phyloP scores from a whole-genome alignment of 1,140 invertebrate genomes.

The Monomorium pharaonis region DNA sequence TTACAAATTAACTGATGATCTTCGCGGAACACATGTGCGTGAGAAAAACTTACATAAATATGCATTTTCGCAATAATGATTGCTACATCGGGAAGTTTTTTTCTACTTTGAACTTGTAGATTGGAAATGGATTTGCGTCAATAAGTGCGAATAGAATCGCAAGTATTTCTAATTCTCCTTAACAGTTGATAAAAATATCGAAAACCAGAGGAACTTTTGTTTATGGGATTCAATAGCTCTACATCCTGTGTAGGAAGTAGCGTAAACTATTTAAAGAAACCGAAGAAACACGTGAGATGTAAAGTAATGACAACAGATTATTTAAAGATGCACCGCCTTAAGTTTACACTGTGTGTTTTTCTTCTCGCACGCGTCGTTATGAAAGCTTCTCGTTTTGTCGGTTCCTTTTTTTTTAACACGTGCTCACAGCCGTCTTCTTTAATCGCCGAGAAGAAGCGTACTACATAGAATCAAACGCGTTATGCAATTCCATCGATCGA shows the following conservation, averaged over 20 bases:
- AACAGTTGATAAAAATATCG: slow-evolving; percentile 11
- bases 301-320: neutral
- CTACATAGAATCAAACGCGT: slow-evolving; percentile 25
- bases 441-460: slow-evolving; percentile 23
- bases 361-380: neutral
- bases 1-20: neutral
- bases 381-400: neutral
- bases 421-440: slow-evolving; percentile 21
- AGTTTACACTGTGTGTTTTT: neutral
- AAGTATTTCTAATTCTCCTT: neutral
- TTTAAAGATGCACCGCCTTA: neutral
- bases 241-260: neutral
- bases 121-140: neutral
- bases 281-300: neutral
- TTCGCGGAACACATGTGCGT: neutral
- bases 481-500: slow-evolving; percentile 45
- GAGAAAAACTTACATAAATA: neutral
- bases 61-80: neutral
- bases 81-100: neutral
- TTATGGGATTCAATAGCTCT: neutral
- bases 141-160: neutral
- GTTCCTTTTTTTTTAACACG: neutral
- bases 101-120: neutral
- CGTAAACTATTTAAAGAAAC: neutral
- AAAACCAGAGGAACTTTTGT: neutral